Base-by-base conservation (phyloP, 2,113 vertebrate species). In the Percopsis transmontana region DNA sequence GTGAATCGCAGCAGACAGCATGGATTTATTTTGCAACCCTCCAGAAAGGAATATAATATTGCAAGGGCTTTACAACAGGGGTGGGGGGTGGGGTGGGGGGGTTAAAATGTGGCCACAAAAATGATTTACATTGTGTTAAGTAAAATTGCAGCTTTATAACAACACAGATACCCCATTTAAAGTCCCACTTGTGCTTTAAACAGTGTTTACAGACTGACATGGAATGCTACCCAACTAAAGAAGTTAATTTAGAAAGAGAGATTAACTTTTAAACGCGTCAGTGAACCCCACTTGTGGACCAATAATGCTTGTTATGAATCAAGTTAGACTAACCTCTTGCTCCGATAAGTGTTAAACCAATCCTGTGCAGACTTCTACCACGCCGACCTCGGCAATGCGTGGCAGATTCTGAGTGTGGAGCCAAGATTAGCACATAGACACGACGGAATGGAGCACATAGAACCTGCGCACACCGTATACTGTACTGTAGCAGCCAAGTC, bases 1-100 rank as follows among this genome's bases (percentile, higher is more conserved):
- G 90, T 93, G 91, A 93, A 92, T 93, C 53, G 88, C 57, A 44
- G 87, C 87, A 89, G 90, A 91, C 92, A 91, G 87, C 73, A 57
- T 70, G 91, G 90, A 92, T 93, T 93, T 93, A 91, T 91, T 83
- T 86, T 77, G 40, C 74, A 76, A 68, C 87, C 79, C 84, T 66
- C 69, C 68, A 85, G 82, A 79, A 87, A 82, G 21, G 89, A 92
- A 91, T 90, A 91, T 91, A 92, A 92, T 92, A 92, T 92, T 88
- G 85, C 70, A 70, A 13, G 77, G 73, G 65, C 90, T 93, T 92
- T 90, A 89, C 82, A 81, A 85, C 85, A 76, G 83, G 64, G 72
- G 80, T 86, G 80, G 70, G 70, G 67, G 70, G 12, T 11, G 51
- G 12, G 51, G 51, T 2, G 19, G 20, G 20, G 51, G 42, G 2